Evolutionary conservation across 2,888 invertebrate genomes (phyloP), one percentile per base, ranked within the genome.

Genomic region (Drosophila pseudotalamancana): DNA sequence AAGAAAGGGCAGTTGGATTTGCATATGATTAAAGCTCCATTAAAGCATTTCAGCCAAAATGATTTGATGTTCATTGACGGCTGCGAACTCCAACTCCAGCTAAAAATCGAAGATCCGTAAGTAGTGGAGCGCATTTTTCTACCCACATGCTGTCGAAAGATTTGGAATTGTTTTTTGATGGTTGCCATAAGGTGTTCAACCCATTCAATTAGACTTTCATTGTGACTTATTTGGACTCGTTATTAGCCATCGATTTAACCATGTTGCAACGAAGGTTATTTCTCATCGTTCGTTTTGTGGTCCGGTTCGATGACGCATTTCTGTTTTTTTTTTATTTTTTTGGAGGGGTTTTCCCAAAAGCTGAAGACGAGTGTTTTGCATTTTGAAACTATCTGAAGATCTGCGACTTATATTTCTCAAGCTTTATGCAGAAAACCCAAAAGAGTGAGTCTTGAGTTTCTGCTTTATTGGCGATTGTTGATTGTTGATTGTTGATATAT

Each of bases 221-320:
- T 61, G 51, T 62, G 68, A 62, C 50, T 82, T 74, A 71, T 71
- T 85, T 59, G 45, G 67, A 66, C 53, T 50, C 40, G 37, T 40
- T 34, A 69, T 78, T 69, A 62, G 54, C 57, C 43, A 42, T 57
- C 50, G 32, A n/a, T 18, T 27, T 42, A 49, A 50, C 31, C 42
- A 81, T 84, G 63, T 64, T 72, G 85, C 81, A 73, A 67, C 43
- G 85, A 84, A 80, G 80, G 85, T 63, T 77, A 72, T 40, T 12
- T 31, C 42, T 23, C 56, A 27, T 34, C 16, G 31, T 48, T 42
- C 12, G 46, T 35, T 6, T 21, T 19, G 37, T 45, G 19, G 29
- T 46, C 42, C 50, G 29, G 35, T 48, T 55, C 31, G 67, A 60
- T 81, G 80, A 81, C 80, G 85, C 82, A 66, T 54, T 60, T 53